A percentile compares a stretch with the other conserved stretches of the same genome.
Conservation (phyloP, 2,888 invertebrate genomes). For the Latrodectus hesperus region DNA sequence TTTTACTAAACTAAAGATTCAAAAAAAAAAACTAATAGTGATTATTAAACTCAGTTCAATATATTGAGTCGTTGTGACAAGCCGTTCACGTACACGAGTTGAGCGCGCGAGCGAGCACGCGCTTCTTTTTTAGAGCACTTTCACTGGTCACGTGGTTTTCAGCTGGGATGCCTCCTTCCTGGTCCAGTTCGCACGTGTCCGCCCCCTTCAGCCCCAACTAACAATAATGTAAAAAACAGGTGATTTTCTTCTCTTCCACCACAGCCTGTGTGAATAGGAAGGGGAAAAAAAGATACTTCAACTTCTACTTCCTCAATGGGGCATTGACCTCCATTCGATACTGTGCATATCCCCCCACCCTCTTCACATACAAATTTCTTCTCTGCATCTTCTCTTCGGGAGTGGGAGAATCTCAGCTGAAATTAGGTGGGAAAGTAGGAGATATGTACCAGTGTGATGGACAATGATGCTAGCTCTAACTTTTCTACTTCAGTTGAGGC, state of each 20-base stretch:
- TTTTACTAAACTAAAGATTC: too few relatives aligned
- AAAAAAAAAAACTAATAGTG: too few relatives aligned
- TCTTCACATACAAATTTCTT: background rate
- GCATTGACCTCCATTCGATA: constrained; percentile 62
- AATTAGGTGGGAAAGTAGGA: constrained; percentile 29
- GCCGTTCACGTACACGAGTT: constrained; percentile 13
- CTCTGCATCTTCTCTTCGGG: constrained; percentile 25
- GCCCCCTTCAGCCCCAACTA: constrained; percentile 7
- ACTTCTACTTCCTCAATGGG: constrained; percentile 61
- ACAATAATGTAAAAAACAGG: constrained; percentile 33
- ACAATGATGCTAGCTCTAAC: constrained; percentile 6
- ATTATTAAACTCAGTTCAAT: too few relatives aligned
- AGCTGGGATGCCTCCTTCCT: constrained; percentile 20
- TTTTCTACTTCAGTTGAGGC: constrained; percentile 48
- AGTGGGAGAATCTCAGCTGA: constrained; percentile 34
- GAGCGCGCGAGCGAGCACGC: constrained; percentile 1
- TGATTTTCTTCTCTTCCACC: constrained; percentile 8
- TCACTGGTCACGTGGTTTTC: constrained; percentile 50
- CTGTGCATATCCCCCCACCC: background rate
- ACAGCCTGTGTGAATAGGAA: background rate
- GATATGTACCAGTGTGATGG: constrained; percentile 52
- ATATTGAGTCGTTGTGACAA: background rate
- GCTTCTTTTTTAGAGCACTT: constrained; percentile 27
- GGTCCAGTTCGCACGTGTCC: constrained; percentile 43
- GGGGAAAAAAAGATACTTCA: constrained; percentile 28